Percentiles rank a stretch among this genome's conserved stretches.
Conservation (phyloP, 2,113 vertebrate species). For the Diphyllodes magnificus region DNA sequence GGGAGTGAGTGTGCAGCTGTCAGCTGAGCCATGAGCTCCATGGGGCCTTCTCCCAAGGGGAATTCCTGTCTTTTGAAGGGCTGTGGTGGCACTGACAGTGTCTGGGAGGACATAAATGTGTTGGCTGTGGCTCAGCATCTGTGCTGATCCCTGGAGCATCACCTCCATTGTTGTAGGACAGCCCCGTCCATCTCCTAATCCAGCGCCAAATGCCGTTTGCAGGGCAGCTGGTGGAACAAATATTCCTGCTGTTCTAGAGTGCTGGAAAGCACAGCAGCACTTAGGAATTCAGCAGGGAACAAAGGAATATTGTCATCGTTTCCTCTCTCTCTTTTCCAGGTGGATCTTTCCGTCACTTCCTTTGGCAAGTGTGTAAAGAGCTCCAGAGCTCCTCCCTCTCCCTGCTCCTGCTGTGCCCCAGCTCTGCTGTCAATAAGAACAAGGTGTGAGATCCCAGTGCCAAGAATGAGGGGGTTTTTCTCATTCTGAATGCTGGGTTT, state of each 20-base stretch:
- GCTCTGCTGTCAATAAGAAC: conserved; percentile 92
- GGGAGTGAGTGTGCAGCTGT: neutral
- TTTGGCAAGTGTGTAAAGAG: conserved; percentile 99
- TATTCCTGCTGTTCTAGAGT: neutral
- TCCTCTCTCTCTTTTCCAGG: conserved; percentile 70
- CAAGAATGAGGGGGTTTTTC: neutral
- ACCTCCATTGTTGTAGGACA: neutral
- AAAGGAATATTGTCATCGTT: neutral
- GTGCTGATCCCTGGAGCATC: neutral
- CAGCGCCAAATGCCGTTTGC: neutral
- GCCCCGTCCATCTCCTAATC: neutral
- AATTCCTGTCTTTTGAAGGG: neutral
- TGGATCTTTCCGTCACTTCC: conserved; percentile 96
- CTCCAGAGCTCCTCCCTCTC: conserved; percentile 93
- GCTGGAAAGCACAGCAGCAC: neutral
- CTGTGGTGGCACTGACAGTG: neutral
- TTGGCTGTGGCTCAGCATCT: neutral
- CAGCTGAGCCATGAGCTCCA: neutral
- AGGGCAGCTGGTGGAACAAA: neutral
- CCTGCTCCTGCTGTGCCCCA: conserved; percentile 90
- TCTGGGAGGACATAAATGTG: neutral
- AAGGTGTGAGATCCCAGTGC: conserved; percentile 75
- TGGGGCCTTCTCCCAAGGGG: neutral
- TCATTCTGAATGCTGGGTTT: neutral
- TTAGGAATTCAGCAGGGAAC: neutral